Evolutionary conservation across 2,113 vertebrate genomes (phyloP), one percentile per base, ranked within the genome.

Genomic region (Arizona elegans): DNA sequence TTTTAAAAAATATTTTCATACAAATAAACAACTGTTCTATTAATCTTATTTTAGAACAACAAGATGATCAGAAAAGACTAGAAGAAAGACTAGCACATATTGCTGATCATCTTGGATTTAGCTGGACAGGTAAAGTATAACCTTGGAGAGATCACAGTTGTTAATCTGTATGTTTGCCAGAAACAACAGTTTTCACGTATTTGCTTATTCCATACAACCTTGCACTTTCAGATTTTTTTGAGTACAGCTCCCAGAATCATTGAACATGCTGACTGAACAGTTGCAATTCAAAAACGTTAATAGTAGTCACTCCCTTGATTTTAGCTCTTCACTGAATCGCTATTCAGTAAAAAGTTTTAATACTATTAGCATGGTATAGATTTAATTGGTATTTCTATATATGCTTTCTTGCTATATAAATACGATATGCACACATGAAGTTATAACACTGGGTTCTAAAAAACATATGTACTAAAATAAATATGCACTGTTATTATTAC

Each of bases 71-170:
- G 93, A 98, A 99, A 93, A 98, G 97, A 96, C 98, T 98, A 75
- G 98, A 99, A 93, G 98, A 99, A 95, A 98, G 98, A 90, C 98
- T 99, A 96, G 98, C 98, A 94, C 97, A 99, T 96, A 98, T 99
- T 93, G 99, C 99, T 1, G 99, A 99, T 97, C 99, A 99, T 90
- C 98, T 99, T 94, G 99, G 99, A 97, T 99, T 99, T 98, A 99
- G 99, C 96, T 99, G 99, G 99, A 99, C 98, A 96, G 99, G 99
- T 99, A 97, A 97, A 92, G 91, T 3, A 8, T 13, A 1, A 0
- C 21, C 23, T 53, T 2, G 10, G 56, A 91, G 10, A 6, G 70
- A 92, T 7, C 47, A 89, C 38, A 90, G 2, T 56, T 8, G 90
- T 3, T 33, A 91, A 52, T 47, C 43, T 2, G 0, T 86, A 2